A percentile compares a stretch with the other conserved stretches of the same genome.
These are phyloP conservation scores for Acanthaster planci DNA, from an alignment of 35 echinoderm and acorn worm genomes.

Conservation along the genomic window DNA sequence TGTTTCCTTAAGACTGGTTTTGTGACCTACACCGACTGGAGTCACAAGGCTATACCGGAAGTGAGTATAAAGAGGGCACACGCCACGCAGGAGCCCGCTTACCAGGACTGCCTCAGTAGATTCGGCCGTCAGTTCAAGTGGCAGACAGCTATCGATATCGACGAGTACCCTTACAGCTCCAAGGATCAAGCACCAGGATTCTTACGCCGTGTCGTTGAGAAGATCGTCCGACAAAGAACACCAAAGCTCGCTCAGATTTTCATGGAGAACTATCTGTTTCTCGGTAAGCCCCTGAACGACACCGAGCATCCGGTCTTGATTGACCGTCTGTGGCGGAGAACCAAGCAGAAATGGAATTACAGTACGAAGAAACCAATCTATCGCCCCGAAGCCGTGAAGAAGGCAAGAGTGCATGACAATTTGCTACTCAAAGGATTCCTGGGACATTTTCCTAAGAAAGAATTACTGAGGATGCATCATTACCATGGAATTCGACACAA, in stretches of 20 bases:
- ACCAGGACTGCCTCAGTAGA: neutral
- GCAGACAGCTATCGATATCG: constrained; percentile 27
- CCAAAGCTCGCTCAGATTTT: neutral
- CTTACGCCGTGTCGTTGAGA: neutral
- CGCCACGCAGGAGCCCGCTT: neutral
- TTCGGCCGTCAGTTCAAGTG: neutral
- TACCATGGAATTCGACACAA: neutral
- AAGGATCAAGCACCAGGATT: neutral
- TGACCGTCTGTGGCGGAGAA: neutral
- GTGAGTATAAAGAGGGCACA: neutral
- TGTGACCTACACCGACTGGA: constrained; percentile 16
- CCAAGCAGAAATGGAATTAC: neutral
- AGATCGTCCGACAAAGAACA: neutral
- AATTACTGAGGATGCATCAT: neutral
- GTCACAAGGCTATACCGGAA: neutral
- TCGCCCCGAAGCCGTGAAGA: neutral
- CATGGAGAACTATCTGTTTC: constrained; percentile 14
- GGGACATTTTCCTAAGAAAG: neutral
- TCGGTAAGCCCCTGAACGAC: neutral
- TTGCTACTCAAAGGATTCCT: neutral
- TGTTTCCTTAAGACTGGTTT: neutral
- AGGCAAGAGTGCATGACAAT: neutral
- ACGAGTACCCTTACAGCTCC: constrained; percentile 4
- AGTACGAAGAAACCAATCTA: neutral
- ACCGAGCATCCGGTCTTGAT: neutral